Base-by-base conservation (phyloP, 2,888 invertebrate species). In the Furcula furcula region DNA sequence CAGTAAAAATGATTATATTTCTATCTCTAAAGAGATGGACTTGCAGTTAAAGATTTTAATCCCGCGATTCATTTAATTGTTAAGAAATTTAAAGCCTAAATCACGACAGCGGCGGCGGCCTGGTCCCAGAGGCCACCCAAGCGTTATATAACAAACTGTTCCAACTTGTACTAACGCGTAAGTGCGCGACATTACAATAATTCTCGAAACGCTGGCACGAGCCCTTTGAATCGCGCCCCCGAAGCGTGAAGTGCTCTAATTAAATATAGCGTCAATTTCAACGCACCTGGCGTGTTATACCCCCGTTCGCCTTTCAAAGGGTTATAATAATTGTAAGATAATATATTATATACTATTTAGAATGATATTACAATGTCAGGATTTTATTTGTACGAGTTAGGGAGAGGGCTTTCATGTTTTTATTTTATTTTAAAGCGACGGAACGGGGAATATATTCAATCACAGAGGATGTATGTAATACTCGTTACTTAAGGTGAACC, bases 231-330 rank as follows among this genome's bases (percentile, higher is more conserved):
- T 40, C 45, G 12, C 23, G 22, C 45, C 29, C 29, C 25, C 27
- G 31, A 29, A 56, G 53, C 60, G 45, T 56, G 45, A 52, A 55
- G 55, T 51, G 42, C 41, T 59, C 50, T 56, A 56, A 56, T 56
- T 59, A 56, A 56, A 59, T 59, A 59, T 41, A 23, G 43, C 56
- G 43, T 46, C 59, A 58, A 46, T 51, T 43, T 42, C 43, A 11
- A 37, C 55, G 23, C 55, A 56, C 59, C 59, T 58, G 59, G 34
- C 40, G 26, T 29, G 33, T 37, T 42, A 39, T 46, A 44, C 55
- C 23, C 31, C 30, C 32, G 11, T 12, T 23, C 40, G 35, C n/a
- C 33, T 25, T 42, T 46, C 39, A 29, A 44, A 55, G 39, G 51
- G 40, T 45, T 51, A 40, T 43, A 47, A 40, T 43, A 47, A 29